phyloP scores from a whole-genome alignment of 2,113 vertebrate genomes.

The Rousettus leschenaultii region DNA sequence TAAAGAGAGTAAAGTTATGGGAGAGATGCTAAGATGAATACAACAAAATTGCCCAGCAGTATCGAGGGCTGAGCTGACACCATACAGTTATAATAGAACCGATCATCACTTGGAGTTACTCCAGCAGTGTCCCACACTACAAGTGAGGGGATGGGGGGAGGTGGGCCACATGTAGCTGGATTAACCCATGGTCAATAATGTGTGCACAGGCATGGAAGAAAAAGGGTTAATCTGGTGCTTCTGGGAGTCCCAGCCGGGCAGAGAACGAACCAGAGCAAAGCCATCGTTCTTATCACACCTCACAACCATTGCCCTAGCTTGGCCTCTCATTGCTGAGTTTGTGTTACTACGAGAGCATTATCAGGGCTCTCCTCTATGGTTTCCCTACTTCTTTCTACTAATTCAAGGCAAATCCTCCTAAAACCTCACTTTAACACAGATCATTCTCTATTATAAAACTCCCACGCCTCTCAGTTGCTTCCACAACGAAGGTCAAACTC shows the following conservation, averaged over 20 bases:
- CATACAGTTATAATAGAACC: background rate
- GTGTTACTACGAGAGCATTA: background rate
- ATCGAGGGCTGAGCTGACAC: background rate
- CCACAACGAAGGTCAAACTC: background rate
- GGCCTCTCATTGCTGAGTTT: fast-evolving
- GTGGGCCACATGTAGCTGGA: fast-evolving
- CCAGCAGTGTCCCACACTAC: background rate
- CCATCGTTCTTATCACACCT: background rate
- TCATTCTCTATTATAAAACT: background rate
- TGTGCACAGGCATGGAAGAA: background rate
- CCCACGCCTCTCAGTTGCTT: background rate
- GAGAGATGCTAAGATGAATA: background rate
- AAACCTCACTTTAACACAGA: background rate
- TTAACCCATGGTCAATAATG: too few relatives aligned
- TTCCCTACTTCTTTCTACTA: background rate
- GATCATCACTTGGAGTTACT: background rate
- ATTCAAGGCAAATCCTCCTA: background rate
- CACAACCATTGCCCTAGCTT: too few relatives aligned
- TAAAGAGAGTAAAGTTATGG: background rate
- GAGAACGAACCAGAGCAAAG: background rate
- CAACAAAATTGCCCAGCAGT: background rate
- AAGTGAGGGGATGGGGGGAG: fast-evolving
- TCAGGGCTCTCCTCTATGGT: background rate
- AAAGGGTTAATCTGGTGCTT: background rate
- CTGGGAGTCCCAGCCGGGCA: background rate